phyloP scores from a whole-genome alignment of 2,888 invertebrate species.

The Dione juno region DNA sequence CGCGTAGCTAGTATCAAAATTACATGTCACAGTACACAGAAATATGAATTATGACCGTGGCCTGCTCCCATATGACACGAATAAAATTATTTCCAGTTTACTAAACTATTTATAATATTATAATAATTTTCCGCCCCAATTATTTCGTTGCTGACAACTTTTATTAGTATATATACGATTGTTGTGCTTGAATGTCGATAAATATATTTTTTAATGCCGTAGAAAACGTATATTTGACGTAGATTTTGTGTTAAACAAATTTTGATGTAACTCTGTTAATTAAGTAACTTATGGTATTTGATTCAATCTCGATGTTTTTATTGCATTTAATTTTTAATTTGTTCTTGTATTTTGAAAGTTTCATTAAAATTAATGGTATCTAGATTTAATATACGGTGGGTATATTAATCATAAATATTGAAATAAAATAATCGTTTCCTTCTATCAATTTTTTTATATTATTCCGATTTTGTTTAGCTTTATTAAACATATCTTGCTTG shows the following conservation, averaged over 20 bases:
- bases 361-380: neutral
- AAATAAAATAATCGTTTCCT: too few species aligned
- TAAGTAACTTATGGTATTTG: slow-evolving; percentile 29
- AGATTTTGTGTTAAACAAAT: slow-evolving; percentile 70
- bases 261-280: slow-evolving; percentile 42
- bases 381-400: neutral
- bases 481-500: too few species aligned
- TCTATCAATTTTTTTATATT: too few species aligned
- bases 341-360: neutral
- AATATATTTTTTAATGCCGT: slow-evolving; percentile 41
- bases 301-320: slow-evolving; percentile 19
- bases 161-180: slow-evolving; percentile 79
- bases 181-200: slow-evolving; percentile 68
- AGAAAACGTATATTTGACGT: slow-evolving; percentile 44
- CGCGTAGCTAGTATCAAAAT: slow-evolving; percentile 64
- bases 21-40: slow-evolving; percentile 51
- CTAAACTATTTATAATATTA: slow-evolving; percentile 82
- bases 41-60: slow-evolving; percentile 77
- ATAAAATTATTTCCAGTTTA: slow-evolving; percentile 74
- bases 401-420: too few species aligned
- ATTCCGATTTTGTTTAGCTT: neutral
- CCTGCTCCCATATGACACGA: slow-evolving; percentile 70
- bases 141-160: slow-evolving; percentile 78
- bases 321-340: slow-evolving; percentile 7
- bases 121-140: slow-evolving; percentile 81